Evolutionary conservation across 2,113 vertebrate species (phyloP).

Genomic region (Platichthys stellatus): DNA sequence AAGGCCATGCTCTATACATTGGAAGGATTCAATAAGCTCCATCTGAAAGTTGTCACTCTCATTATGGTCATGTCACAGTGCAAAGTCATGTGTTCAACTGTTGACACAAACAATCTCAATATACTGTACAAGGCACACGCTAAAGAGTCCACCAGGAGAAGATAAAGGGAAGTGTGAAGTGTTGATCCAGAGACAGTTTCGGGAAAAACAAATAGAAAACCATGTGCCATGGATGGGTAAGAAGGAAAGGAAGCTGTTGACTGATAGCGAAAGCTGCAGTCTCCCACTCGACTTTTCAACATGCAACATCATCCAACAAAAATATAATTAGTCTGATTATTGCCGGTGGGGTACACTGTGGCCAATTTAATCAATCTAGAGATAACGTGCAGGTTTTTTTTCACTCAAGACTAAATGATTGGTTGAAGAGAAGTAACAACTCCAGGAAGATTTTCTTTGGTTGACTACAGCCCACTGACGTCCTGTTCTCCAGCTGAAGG

Average conservation of each 20-base stretch:
- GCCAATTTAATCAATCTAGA: no score
- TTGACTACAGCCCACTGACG: background rate
- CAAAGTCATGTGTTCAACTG: slow-evolving; percentile 67
- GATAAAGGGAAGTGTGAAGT: background rate
- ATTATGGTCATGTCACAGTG: slow-evolving; percentile 65
- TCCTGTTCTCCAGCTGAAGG: background rate
- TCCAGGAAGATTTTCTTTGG: background rate
- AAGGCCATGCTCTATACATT: slow-evolving; percentile 20
- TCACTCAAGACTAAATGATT: no score
- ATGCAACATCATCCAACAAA: no score
- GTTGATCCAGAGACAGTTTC: background rate
- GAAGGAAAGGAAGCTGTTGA: background rate
- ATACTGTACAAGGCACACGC: slow-evolving; percentile 72
- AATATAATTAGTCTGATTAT: no score
- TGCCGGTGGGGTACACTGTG: no score
- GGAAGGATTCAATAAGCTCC: slow-evolving; percentile 3
- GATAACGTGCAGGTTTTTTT: no score
- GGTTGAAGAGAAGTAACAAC: no score
- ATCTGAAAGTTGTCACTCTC: slow-evolving; percentile 23
- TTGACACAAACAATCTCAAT: slow-evolving; percentile 62
- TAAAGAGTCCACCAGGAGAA: slow-evolving; percentile 12
- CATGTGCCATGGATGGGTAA: background rate
- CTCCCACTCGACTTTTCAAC: no score
- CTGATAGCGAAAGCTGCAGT: background rate
- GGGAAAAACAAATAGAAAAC: background rate